phyloP scores from a whole-genome alignment of 2,113 vertebrate species.

The Pygathrix nemaeus region DNA sequence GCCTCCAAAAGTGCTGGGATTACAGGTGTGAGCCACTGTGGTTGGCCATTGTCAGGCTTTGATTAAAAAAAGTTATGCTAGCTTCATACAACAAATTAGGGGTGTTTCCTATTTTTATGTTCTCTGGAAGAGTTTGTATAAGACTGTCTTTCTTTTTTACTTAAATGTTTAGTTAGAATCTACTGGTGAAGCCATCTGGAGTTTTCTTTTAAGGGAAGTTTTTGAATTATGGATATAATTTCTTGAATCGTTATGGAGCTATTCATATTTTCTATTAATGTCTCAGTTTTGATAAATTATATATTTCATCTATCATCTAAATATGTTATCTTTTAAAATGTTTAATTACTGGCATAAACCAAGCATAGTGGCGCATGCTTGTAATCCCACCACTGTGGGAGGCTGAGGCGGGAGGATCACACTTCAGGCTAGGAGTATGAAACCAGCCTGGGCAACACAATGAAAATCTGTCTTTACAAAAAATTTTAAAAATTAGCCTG shows the following conservation, averaged over 20 bases:
- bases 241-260: not conserved
- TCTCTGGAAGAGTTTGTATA: no score
- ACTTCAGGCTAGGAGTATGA: no score
- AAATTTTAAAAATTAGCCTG: no score
- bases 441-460: no score
- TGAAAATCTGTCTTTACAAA: no score
- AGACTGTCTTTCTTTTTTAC: not conserved
- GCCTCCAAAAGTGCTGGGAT: no score
- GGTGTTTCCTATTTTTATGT: no score
- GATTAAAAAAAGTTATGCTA: no score
- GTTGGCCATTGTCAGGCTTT: not conserved
- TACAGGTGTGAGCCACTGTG: not conserved
- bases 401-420: no score
- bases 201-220: constrained; percentile 7
- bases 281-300: constrained; percentile 21
- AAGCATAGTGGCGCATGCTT: no score
- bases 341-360: not conserved
- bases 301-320: not conserved
- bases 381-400: no score
- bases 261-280: not conserved
- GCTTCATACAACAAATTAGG: no score
- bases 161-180: constrained; percentile 25
- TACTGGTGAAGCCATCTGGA: not conserved
- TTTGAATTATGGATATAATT: constrained; percentile 18
- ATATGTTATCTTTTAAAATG: not conserved